Evolutionary conservation across 2,797 vertebrate species (phyloP).

Genomic region (Lates japonicus): DNA sequence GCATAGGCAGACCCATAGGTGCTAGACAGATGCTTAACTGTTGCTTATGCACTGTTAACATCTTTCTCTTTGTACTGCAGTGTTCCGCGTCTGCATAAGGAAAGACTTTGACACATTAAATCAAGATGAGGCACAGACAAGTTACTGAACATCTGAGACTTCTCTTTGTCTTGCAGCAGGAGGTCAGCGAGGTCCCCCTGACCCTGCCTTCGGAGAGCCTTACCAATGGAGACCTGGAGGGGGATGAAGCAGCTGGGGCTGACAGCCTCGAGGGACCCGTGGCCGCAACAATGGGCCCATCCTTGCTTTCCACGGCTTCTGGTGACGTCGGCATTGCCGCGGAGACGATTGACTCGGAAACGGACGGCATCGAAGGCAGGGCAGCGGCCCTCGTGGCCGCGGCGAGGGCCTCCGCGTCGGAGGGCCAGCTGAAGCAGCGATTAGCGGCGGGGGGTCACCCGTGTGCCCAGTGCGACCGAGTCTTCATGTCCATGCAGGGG

Average conservation of each 20-base stretch:
- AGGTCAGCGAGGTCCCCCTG: conserved; percentile 79
- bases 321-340: conserved; percentile 18
- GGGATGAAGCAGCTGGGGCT: conserved; percentile 67
- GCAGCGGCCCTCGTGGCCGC: conserved; percentile 76
- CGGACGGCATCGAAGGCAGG: conserved; percentile 43
- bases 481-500: conserved; percentile 99
- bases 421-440: conserved; percentile 88
- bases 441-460: conserved; percentile 91
- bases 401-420: conserved; percentile 40
- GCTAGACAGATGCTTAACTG: conserved; percentile 37
- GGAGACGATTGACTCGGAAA: conserved; percentile 56
- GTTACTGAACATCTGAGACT: conserved; percentile 5
- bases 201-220: conserved; percentile 72
- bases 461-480: conserved; percentile 95
- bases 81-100: neutral
- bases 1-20: conserved; percentile 5
- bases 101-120: neutral
- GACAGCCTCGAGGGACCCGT: conserved; percentile 48
- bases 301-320: conserved; percentile 38
- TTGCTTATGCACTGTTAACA: conserved; percentile 23
- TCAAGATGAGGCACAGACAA: neutral
- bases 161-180: conserved; percentile 78
- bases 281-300: conserved; percentile 19
- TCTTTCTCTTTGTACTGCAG: conserved; percentile 7
- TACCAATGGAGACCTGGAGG: conserved; percentile 78